A percentile compares a stretch with the other conserved stretches of the same genome.
Conservation (phyloP, 37 sponge, comb jelly and placozoan genomes). For the Mnemiopsis leidyi region DNA sequence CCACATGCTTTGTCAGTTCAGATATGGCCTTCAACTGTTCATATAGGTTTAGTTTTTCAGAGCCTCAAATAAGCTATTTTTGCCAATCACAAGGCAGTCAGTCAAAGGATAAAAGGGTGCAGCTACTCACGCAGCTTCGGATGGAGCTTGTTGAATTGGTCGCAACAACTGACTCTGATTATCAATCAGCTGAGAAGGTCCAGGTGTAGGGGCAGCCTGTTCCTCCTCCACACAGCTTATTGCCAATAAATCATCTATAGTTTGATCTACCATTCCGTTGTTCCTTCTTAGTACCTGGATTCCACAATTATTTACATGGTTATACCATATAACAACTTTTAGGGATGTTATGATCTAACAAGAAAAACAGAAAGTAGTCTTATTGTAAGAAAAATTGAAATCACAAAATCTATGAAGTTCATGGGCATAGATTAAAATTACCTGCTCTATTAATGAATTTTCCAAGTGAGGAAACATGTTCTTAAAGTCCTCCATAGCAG, state of each 20-base stretch:
- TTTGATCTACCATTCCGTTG: slow-evolving; percentile 54
- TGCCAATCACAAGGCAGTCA: too few relatives aligned
- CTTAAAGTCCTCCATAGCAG: slow-evolving; percentile 58
- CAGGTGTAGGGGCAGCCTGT: not conserved
- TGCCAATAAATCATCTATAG: slow-evolving; percentile 49
- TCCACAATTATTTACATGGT: too few relatives aligned
- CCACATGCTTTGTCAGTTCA: not conserved
- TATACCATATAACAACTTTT: not conserved
- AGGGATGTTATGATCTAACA: too few relatives aligned
- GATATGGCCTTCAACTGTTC: too few relatives aligned
- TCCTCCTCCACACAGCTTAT: slow-evolving; percentile 15
- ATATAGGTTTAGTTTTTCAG: too few relatives aligned
- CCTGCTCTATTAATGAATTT: slow-evolving; percentile 40
- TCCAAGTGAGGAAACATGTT: slow-evolving; percentile 64
- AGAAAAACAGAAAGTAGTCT: too few relatives aligned
- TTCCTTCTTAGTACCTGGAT: slow-evolving; percentile 52
- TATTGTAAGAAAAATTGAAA: too few relatives aligned
- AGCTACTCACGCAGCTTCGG: slow-evolving; percentile 2
- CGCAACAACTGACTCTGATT: not conserved
- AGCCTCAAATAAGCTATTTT: too few relatives aligned
- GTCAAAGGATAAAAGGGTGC: too few relatives aligned
- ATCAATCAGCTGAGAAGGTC: not conserved
- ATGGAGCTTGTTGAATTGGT: not conserved
- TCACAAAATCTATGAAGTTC: not conserved
- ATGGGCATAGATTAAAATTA: too few relatives aligned